phyloP scores from a whole-genome alignment of 2,797 vertebrate species.

The Thaleichthys pacificus region DNA sequence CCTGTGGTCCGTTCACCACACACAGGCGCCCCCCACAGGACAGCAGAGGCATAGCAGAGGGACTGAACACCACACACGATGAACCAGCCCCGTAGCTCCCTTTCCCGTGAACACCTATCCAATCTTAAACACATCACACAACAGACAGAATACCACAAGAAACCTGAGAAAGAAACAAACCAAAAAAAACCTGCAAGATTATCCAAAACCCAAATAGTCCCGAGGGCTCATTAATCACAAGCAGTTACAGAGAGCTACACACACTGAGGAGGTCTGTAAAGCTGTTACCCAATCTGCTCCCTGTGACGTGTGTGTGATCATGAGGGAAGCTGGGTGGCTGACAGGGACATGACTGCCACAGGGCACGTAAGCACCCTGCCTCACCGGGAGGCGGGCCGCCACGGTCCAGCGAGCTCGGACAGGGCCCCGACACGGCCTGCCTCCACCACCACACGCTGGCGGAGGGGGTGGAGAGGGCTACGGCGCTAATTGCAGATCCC shows the following conservation, averaged over 20 bases:
- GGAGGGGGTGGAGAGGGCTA: not conserved
- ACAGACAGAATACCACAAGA: too few species aligned
- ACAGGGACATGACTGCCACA: not conserved
- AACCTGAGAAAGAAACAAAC: too few species aligned
- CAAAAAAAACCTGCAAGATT: not conserved
- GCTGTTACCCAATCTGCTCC: not conserved
- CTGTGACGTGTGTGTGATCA: not conserved
- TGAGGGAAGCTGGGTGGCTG: not conserved
- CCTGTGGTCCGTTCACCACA: conserved; percentile 53
- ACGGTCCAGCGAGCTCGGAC: not conserved
- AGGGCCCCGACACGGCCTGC: not conserved
- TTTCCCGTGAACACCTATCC: not conserved
- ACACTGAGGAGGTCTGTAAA: not conserved
- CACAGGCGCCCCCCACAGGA: conserved; percentile 75
- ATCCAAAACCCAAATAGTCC: not conserved
- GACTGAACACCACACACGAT: not conserved
- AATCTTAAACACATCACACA: not conserved
- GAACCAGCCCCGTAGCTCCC: not conserved
- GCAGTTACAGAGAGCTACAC: not conserved
- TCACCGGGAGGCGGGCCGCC: not conserved
- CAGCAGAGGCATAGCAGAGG: conserved; percentile 50
- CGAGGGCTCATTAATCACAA: not conserved
- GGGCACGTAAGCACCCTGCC: not conserved
- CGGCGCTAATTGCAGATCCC: not conserved
- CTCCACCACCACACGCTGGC: not conserved